Conservation (phyloP, 2,888 invertebrate genomes). For the Meiosimyza platycephala region DNA sequence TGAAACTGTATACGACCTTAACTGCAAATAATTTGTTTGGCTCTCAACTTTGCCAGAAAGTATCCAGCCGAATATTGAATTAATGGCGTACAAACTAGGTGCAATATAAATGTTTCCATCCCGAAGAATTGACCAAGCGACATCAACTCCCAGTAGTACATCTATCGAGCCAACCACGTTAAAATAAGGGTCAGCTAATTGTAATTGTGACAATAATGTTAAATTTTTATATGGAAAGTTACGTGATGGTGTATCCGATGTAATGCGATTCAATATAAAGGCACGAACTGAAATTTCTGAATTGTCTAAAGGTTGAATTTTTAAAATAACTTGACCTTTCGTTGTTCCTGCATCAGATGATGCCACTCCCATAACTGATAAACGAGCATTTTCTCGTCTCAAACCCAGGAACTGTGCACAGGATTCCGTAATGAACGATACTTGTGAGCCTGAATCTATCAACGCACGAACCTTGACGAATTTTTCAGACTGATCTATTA, state of each 20-base stretch:
- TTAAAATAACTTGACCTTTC: constrained; percentile 13
- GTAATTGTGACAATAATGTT: background rate
- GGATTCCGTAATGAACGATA: constrained; percentile 27
- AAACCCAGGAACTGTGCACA: constrained; percentile 19
- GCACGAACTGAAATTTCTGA: constrained; percentile 15
- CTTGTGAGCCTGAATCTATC: constrained; percentile 30
- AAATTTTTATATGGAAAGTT: background rate
- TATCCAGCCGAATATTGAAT: constrained; percentile 18
- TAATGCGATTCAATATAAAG: constrained; percentile 22
- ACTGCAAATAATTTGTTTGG: background rate
- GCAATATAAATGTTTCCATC: constrained; percentile 1
- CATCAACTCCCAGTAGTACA: constrained; percentile 23
- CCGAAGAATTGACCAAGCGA: constrained; percentile 12
- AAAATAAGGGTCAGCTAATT: constrained; percentile 27
- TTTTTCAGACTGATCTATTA: constrained; percentile 4
- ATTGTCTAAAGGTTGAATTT: background rate
- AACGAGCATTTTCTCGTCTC: constrained; percentile 3
- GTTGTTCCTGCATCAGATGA: constrained; percentile 24
- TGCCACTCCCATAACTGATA: constrained; percentile 15
- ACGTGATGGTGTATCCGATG: constrained; percentile 16
- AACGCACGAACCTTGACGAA: constrained; percentile 8
- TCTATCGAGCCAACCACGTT: constrained; percentile 18
- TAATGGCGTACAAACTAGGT: constrained; percentile 1
- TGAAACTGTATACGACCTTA: background rate
- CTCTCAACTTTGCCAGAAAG: background rate